Evolutionary conservation across 1,140 invertebrate genomes (phyloP).

Genomic region (Metopolophium dirhodum): DNA sequence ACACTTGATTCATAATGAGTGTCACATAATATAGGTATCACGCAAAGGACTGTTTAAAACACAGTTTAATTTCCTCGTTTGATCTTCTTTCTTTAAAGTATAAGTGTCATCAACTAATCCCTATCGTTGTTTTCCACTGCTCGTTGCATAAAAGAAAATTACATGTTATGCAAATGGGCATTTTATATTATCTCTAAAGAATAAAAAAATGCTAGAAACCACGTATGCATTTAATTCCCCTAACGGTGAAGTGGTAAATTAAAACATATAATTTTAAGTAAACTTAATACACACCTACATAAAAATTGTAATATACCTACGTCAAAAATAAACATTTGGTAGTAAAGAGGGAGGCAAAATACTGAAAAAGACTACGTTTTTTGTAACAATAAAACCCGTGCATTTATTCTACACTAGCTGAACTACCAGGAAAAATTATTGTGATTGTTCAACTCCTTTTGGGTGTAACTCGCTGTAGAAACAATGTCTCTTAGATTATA

Average conservation of each 20-base stretch:
- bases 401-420: neutral
- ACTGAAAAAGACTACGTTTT: neutral
- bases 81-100: neutral
- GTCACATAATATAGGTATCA: neutral
- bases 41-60: neutral
- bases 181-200: neutral
- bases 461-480: no score
- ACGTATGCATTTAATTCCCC: constrained; percentile 13
- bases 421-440: no score
- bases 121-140: neutral
- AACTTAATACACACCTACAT: neutral
- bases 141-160: neutral
- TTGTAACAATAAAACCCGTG: neutral
- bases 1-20: constrained; percentile 25
- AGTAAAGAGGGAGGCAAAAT: neutral
- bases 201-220: neutral
- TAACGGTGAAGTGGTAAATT: neutral
- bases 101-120: constrained; percentile 20
- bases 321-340: neutral
- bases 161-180: neutral
- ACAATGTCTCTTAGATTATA: no score
- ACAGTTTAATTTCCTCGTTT: constrained; percentile 12
- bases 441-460: no score
- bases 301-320: neutral
- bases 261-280: constrained; percentile 4